Conservation (phyloP, 1,140 invertebrate species). For the Pollicipes pollicipes region DNA sequence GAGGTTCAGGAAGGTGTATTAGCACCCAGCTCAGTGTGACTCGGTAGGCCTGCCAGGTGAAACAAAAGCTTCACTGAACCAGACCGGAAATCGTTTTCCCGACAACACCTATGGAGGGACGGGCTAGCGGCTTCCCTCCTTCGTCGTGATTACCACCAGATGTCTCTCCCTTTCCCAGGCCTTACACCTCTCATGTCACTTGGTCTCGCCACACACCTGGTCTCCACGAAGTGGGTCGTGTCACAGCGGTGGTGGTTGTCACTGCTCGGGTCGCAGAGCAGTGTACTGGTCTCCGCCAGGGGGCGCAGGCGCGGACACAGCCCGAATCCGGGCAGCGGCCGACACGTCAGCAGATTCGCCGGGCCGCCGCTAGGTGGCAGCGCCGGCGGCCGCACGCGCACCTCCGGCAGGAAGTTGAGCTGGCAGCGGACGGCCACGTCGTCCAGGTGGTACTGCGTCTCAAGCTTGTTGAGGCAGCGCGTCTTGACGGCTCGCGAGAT, state of each 20-base stretch:
- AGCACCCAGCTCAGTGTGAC: no score
- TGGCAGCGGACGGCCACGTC: conserved; percentile 25
- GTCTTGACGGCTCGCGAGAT: conserved; percentile 13
- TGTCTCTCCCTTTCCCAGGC: no score
- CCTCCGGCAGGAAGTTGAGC: conserved; percentile 31
- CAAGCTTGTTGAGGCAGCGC: conserved; percentile 13
- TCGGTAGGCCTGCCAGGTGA: no score
- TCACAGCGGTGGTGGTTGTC: conserved; percentile 27
- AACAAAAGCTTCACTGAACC: no score
- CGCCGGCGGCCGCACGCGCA: conserved; percentile 20
- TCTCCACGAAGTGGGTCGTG: conserved; percentile 30
- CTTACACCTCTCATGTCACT: no score
- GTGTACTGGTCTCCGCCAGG: conserved; percentile 24
- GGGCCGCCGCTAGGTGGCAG: conserved; percentile 15
- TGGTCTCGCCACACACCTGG: no score
- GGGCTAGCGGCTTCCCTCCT: no score
- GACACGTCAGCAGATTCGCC: conserved; percentile 13
- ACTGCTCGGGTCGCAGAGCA: conserved; percentile 32
- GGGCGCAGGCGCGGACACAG: conserved; percentile 28
- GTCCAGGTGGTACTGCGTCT: conserved; percentile 9
- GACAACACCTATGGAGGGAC: no score
- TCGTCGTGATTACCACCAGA: no score
- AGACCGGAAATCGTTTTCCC: no score
- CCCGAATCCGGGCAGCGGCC: conserved; percentile 24
- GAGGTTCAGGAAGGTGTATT: no score